Evolutionary conservation across 2,113 vertebrate species (phyloP).

Genomic region (Sterrhoptilus dennistouni): DNA sequence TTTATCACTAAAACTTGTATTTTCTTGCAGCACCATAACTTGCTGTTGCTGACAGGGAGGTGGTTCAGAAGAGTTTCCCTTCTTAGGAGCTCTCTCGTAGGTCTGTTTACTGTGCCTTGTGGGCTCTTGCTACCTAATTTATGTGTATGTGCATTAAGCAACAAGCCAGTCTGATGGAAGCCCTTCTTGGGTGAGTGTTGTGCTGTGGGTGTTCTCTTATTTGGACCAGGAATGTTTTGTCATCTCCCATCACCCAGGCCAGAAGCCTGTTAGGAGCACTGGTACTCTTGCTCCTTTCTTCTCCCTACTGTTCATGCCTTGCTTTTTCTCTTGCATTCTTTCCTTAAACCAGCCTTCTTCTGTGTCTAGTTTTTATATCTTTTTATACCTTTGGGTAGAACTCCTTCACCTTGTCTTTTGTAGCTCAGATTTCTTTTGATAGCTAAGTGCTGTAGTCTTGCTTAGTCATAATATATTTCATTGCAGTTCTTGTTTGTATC

Average conservation of each 20-base stretch:
- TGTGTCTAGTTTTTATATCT: not conserved
- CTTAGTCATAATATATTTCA: not conserved
- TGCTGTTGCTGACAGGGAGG: not conserved
- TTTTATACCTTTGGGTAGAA: not conserved
- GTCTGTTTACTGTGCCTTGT: not conserved
- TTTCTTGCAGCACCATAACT: not conserved
- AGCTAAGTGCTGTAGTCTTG: not conserved
- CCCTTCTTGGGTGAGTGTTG: not conserved
- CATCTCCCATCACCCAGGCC: not conserved
- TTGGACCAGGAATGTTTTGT: not conserved
- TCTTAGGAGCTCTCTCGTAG: not conserved
- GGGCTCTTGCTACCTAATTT: not conserved
- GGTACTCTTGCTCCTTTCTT: not conserved
- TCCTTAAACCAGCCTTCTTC: not conserved
- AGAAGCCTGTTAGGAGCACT: not conserved
- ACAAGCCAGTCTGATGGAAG: not conserved
- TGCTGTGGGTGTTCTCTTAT: not conserved
- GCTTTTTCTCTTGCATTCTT: not conserved
- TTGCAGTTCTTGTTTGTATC: not conserved
- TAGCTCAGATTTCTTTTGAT: not conserved
- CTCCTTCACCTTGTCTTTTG: not conserved
- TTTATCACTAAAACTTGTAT: not conserved
- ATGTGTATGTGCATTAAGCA: not conserved
- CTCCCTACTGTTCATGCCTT: not conserved
- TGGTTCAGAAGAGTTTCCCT: not conserved